Conservation (phyloP, 2,888 invertebrate species). For the Geotrupes spiniger region DNA sequence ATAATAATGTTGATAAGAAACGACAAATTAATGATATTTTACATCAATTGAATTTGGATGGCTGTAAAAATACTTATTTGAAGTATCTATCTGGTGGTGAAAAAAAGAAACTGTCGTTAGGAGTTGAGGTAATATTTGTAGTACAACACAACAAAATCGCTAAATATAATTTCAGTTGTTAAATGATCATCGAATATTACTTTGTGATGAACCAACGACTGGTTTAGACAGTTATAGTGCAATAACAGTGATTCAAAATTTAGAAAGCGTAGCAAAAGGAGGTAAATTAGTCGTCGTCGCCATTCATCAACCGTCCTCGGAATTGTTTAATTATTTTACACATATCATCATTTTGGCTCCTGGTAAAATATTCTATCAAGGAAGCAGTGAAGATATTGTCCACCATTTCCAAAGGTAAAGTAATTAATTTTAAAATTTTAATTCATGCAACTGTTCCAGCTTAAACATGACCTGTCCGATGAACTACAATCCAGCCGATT, state of each 20-base stretch:
- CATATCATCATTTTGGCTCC: slow-evolving; percentile 73
- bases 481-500: slow-evolving; percentile 84
- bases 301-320: slow-evolving; percentile 89
- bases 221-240: slow-evolving; percentile 90
- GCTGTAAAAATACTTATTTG: slow-evolving; percentile 68
- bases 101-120: slow-evolving; percentile 79
- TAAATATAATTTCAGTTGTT: slow-evolving; percentile 59
- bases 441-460: slow-evolving; percentile 22
- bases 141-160: slow-evolving; percentile 37
- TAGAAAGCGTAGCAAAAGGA: slow-evolving; percentile 61
- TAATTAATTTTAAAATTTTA: not conserved
- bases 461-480: slow-evolving; percentile 65
- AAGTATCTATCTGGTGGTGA: slow-evolving; percentile 87
- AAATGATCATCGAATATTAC: slow-evolving; percentile 83
- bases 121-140: slow-evolving; percentile 62
- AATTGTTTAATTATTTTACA: slow-evolving; percentile 80
- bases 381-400: slow-evolving; percentile 62
- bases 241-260: slow-evolving; percentile 70
- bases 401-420: slow-evolving; percentile 40
- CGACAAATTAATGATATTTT: slow-evolving; percentile 52
- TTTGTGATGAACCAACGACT: slow-evolving; percentile 93
- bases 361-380: slow-evolving; percentile 77
- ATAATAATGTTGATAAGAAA: slow-evolving; percentile 31
- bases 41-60: slow-evolving; percentile 67
- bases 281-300: slow-evolving; percentile 83